Percentiles rank a stretch among this genome's conserved stretches.
These are phyloP conservation scores for cattle (Bos taurus) DNA, from an alignment of 2,113 vertebrate species.

Conservation along the genomic window ARS-UCD2.0 NC_037331.1:37635001-37635500, in stretches of 20 bases:
- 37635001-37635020: neutral
- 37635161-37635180: neutral
- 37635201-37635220: neutral
- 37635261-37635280: neutral
- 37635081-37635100: neutral
- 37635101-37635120: neutral
- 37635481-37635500: neutral
- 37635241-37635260: neutral
- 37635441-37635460: neutral
- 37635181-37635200: neutral
- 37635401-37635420: accelerated
- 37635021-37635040: neutral
- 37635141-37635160: neutral
- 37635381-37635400: neutral
- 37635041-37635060: neutral
- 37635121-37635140: neutral
- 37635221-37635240: neutral
- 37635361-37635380: neutral
- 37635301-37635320: neutral
- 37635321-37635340: neutral
- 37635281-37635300: neutral
- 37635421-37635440: neutral
- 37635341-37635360: neutral
- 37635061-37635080: neutral
- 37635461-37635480: neutral